Base-by-base conservation (phyloP, 2,113 vertebrate species). In the Pungitius pungitius region DNA sequence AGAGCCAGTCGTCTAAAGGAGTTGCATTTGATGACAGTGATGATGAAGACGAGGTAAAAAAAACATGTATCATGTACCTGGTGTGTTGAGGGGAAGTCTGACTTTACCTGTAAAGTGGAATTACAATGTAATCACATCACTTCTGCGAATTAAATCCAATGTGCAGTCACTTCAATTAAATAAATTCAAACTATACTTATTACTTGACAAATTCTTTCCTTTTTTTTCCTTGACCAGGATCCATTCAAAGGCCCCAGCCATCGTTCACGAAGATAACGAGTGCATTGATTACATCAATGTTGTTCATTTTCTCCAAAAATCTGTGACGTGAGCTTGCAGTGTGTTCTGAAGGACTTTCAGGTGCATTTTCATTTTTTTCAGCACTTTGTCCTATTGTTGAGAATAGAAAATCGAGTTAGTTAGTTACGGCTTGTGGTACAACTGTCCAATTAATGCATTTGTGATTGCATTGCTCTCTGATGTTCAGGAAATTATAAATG, bases 21-120 rank as follows among this genome's bases (percentile, higher is more conserved):
- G 83, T 96, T 14, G 86, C 91, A 55, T 97, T 95, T 88, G 95
- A 96, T 26, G 88, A 92, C 73, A 89, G 89, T 57, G 90, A 93
- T 55, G 90, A 87, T 56, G 90, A 87, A 10, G 85, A 93, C 8
- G 95, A 96, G 94, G 95, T 96, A 94, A 77, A 24, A 43, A 64
- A 43, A 64, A 18, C 1, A 22, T 49, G 1, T 3, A 24, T 40
- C 11, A 20, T 63, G 3, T 24, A 14, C 56, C 4, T 15, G 4
- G 20, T 30, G 7, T 59, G 49, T 22, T 52, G n/a, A 22, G 51
- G 51, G 4, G 22, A 24, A 52, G 51, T 52, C 22, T 20, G 39
- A 4, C 45, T 45, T 18, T 2, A 27, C 33, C 57, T 49, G 42
- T 43, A 14, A n/a, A 54, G n/a, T 59, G 24, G 3, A 5, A 55